phyloP scores from a whole-genome alignment of 2,888 invertebrate genomes.

The Pterostichus madidus region DNA sequence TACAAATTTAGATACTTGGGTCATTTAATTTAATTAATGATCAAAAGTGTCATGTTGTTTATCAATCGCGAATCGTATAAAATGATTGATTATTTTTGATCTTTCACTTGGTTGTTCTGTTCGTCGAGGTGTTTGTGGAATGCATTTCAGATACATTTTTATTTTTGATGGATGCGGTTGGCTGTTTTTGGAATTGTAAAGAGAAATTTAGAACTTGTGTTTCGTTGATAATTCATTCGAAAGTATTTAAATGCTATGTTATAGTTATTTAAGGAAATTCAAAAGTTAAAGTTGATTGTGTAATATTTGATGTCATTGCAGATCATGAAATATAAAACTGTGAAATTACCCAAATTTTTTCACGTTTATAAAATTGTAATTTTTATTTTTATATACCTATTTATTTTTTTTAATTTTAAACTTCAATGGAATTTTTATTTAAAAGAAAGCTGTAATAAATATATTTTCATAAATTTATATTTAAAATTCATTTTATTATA shows the following conservation, averaged over 20 bases:
- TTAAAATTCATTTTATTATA: too few relatives aligned
- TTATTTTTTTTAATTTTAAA: too few relatives aligned
- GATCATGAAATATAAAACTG: too few relatives aligned
- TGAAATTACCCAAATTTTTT: too few relatives aligned
- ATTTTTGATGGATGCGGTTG: slow-evolving; percentile 24
- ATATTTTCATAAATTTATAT: too few relatives aligned
- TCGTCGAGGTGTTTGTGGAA: too few relatives aligned
- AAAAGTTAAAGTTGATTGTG: neutral
- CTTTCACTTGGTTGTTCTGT: neutral
- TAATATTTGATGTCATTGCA: neutral
- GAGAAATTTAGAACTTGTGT: slow-evolving; percentile 33
- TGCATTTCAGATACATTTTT: neutral
- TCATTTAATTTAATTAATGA: slow-evolving; percentile 45
- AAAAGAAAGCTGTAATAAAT: too few relatives aligned
- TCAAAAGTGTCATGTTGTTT: neutral
- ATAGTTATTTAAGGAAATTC: slow-evolving; percentile 30
- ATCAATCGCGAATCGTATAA: neutral
- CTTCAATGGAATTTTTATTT: too few relatives aligned
- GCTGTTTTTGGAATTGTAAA: slow-evolving; percentile 23
- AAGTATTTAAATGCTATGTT: slow-evolving; percentile 7
- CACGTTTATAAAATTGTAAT: too few relatives aligned
- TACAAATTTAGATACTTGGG: slow-evolving; percentile 26
- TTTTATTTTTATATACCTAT: too few relatives aligned
- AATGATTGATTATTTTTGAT: slow-evolving; percentile 29
- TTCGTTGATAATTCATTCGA: slow-evolving; percentile 35